Base-by-base conservation (phyloP, 2,888 invertebrate genomes). In the Pandemis cinnamomeana region DNA sequence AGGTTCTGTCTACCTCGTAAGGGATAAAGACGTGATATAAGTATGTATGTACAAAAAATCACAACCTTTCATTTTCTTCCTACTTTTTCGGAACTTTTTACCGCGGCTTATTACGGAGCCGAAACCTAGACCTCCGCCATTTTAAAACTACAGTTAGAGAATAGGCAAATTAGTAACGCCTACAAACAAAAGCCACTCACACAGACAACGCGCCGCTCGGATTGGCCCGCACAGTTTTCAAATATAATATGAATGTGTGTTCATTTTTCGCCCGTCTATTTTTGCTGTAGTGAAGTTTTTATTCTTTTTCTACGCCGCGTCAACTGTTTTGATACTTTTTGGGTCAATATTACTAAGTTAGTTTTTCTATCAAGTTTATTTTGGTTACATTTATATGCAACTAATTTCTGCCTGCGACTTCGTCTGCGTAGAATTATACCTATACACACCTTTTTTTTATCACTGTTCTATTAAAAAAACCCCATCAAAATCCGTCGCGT, bases 231-330 rank as follows among this genome's bases (percentile, higher is more conserved):
- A 79, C 80, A 80, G 53, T 82, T 84, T 85, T 84, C 83, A 87
- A 87, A 86, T 87, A 86, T 85, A 86, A 86, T 85, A 86, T 83
- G 84, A 83, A 86, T 88, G 88, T 88, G 70, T 51, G 86, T 86
- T 86, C 88, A 91, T 92, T 92, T 92, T 92, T 92, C 90, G 86
- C 81, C 86, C 84, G 83, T 91, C 93, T 94, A 92, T 93, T 94
- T 93, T 93, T 92, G 91, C 82, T 82, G 84, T 86, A 83, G 82
- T 82, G n/a, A 81, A 89, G 89, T 93, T 93, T 94, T 94, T 93
- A 91, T 90, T 84, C 89, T 84, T 85, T 80, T 73, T 72, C 36
- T 81, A 84, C 77, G 44, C 66, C 48, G 82, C n/a, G 11, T 55
- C 71, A 76, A 13, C 0, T n/a, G 55, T 85, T 67, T 92, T 93